Evolutionary conservation across 2,888 invertebrate species (phyloP).

Genomic region (Caenorhabditis imperialis): DNA sequence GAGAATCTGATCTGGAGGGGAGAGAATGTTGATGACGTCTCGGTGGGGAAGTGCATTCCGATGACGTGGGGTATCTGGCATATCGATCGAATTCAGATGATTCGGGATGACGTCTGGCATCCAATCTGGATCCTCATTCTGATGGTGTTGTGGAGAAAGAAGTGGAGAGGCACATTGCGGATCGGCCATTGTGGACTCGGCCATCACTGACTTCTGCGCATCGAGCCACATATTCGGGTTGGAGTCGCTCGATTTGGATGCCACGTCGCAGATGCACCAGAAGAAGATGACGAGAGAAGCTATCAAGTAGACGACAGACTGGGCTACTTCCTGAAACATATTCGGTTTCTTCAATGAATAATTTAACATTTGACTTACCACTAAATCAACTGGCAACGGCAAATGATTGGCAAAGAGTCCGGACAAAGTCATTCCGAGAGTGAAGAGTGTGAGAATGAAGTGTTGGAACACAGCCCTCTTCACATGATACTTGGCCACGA

Average conservation of each 20-base stretch:
- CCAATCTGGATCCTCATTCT: conserved; percentile 35
- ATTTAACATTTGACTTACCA: not conserved
- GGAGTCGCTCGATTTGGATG: conserved; percentile 23
- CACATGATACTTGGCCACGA: conserved; percentile 68
- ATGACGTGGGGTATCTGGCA: conserved; percentile 37
- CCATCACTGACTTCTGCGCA: conserved; percentile 54
- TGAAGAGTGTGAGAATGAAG: conserved; percentile 62
- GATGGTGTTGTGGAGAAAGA: conserved; percentile 29
- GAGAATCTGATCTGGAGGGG: conserved; percentile 66
- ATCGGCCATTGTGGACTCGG: conserved; percentile 47
- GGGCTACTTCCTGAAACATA: conserved; percentile 16
- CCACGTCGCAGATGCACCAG: conserved; percentile 47
- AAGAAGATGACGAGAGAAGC: conserved; percentile 41
- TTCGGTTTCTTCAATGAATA: not conserved
- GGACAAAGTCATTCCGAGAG: conserved; percentile 33
- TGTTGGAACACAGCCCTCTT: conserved; percentile 67
- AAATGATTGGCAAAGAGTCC: conserved; percentile 47
- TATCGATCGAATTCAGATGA: conserved; percentile 11
- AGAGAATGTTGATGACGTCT: conserved; percentile 56
- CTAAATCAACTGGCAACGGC: conserved; percentile 23
- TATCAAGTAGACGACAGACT: conserved; percentile 32
- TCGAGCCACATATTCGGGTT: conserved; percentile 58
- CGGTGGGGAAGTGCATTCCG: conserved; percentile 21
- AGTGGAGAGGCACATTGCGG: conserved; percentile 53
- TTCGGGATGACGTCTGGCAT: conserved; percentile 47